phyloP scores from a whole-genome alignment of 2,797 vertebrate species.

The Merluccius polli region DNA sequence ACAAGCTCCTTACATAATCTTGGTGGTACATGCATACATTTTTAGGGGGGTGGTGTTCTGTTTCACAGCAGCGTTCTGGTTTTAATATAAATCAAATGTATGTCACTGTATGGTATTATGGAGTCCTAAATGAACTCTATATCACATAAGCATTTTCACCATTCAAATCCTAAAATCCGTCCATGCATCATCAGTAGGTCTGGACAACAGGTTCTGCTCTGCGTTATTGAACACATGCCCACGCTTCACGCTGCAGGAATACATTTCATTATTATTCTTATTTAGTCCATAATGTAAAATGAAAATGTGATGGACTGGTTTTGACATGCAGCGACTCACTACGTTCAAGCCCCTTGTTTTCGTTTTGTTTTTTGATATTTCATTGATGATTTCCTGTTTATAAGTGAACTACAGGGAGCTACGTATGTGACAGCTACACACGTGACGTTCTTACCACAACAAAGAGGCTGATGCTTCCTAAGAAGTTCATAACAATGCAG shows the following conservation, averaged over 20 bases:
- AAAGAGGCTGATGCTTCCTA: background rate
- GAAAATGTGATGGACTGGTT: too few relatives aligned
- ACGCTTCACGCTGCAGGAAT: background rate
- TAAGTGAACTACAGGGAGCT: background rate
- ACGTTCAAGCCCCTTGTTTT: background rate
- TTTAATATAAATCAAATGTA: background rate
- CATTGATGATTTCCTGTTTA: background rate
- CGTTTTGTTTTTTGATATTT: background rate
- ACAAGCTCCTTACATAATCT: background rate
- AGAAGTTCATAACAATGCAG: background rate
- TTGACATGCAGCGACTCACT: background rate
- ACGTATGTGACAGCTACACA: background rate
- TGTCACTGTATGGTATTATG: background rate
- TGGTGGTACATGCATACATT: background rate
- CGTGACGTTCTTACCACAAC: background rate
- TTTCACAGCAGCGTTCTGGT: background rate
- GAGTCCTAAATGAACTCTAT: background rate
- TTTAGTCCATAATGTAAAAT: background rate
- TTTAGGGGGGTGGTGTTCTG: background rate
- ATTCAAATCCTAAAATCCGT: background rate
- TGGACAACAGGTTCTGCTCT: conserved; percentile 12
- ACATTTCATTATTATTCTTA: background rate
- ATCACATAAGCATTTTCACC: background rate
- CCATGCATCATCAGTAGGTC: conserved; percentile 3
- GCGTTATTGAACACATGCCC: conserved; percentile 19